Evolutionary conservation across 2,113 vertebrate genomes (phyloP), one percentile per base, ranked within the genome.

Genomic region (Nothocercus nigrocapillus): DNA sequence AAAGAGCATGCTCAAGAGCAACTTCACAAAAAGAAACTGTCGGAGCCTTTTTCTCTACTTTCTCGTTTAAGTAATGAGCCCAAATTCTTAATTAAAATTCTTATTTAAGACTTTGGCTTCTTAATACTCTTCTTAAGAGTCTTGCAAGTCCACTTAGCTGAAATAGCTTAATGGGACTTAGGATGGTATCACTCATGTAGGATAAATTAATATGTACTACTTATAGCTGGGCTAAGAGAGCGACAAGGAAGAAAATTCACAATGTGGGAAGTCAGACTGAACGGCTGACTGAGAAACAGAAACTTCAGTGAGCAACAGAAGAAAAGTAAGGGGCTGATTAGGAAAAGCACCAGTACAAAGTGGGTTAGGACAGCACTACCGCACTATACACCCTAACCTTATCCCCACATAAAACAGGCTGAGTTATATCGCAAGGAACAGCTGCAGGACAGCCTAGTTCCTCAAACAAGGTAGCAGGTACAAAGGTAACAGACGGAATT

Each of bases 251-350:
- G 9, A 53, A 74, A 69, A 47, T 7, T 12, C 19, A 79, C 1
- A 70, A 40, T 2, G 22, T 9, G 27, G 10, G 15, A 78, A 28
- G 2, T 27, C 13, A 66, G 7, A 59, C 74, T 45, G 21, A 70
- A 70, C 53, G 18, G 32, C 5, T 72, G 47, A 47, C 56, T 56
- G 8, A 32, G 28, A 75, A 64, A 16, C 53, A 28, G 10, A 77
- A 82, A 68, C 4, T 28, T 45, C 22, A 51, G 10, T 20, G 15
- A 56, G 51, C 3, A 53, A 25, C 25, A 27, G 44, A 66, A 70
- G 32, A 0, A 0, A 2, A 70, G 32, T 0, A 0, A 2, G 44
- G 10, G 0, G 4, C 27, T 0, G 0, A 10, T 3, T 11, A 2
- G 3, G 12, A 16, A 28, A 1, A 7, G 67, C 7, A 58, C 30